Evolutionary conservation across 1,140 invertebrate genomes (phyloP), one percentile per base, ranked within the genome.

Genomic region (Wasmannia auropunctata): DNA sequence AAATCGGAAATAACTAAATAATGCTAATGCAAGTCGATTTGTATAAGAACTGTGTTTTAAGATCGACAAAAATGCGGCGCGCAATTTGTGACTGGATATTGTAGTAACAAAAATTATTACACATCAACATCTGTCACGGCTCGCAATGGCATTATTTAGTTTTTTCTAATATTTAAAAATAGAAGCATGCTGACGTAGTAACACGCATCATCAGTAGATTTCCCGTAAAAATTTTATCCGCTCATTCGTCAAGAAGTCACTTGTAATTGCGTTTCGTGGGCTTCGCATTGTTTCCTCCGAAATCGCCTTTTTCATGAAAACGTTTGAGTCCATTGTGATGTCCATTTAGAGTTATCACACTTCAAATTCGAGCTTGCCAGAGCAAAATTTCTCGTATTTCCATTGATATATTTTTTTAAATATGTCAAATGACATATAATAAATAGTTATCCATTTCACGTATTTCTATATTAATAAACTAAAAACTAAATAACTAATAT

Each of bases 391-490:
- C 14, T 67, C 19, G 11, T 40, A 40, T 22, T 43, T 65, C 22
- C 2, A 46, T 46, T 14, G 11, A 46, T n/a, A 14, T 37, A 8
- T 37, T 34, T 22, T 37, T 62, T 31, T 19, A 16, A 60, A 40
- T 63, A 34, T 8, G 7, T 37, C 5, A 67, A 40, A 40, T 40
- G 6, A 67, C 16, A 43, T 6, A 67, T 25, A 67, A 40, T 16
- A 1, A 34, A 34, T 31, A 34, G 34, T 0, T 3, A 51, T 54
- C 6, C 54, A 54, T 72, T 51, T 67, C 40, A 14, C 34, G 22
- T 69, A 37, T 37, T 51, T n/a, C n/a, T 54, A 54, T 54, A 54
- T 80, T 31, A 25, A 70, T 37, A 81, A 22, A 81, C 14, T 7
- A 34, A 34, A 81, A 22, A 81, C 14, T 7, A 34, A 34, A 4